Percentiles rank a stretch among this genome's conserved stretches.
Conservation (phyloP, 2,113 vertebrate species). For the Passer montanus region DNA sequence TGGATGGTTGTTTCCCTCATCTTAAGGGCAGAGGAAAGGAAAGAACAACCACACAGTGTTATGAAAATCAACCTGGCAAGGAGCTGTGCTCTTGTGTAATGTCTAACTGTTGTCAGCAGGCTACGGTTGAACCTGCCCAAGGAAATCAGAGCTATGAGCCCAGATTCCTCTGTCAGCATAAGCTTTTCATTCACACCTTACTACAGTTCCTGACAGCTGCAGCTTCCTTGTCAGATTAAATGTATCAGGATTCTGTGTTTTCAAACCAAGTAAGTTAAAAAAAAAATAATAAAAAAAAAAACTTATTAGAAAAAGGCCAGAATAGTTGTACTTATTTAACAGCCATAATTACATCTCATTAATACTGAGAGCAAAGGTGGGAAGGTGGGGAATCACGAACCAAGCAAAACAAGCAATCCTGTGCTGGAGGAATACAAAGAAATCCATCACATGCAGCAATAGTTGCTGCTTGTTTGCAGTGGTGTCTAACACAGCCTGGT, state of each 20-base stretch:
- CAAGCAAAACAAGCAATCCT: not conserved
- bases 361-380: not conserved
- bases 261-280: not conserved
- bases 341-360: not conserved
- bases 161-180: constrained; percentile 56
- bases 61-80: constrained; percentile 1
- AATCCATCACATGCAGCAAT: not conserved
- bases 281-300: not conserved
- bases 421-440: not conserved
- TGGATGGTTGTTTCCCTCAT: not conserved
- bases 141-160: constrained; percentile 49
- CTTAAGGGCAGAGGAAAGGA: not conserved
- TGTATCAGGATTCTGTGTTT: constrained; percentile 42
- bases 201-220: constrained; percentile 64
- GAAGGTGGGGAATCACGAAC: not conserved
- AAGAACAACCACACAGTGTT: constrained; percentile 1
- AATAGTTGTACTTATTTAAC: not conserved
- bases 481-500: not conserved
- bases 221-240: constrained; percentile 68
- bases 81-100: constrained; percentile 8
- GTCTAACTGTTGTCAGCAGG: constrained; percentile 13
- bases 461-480: not conserved
- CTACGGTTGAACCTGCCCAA: constrained; percentile 37
- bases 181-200: constrained; percentile 72
- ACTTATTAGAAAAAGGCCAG: constrained; percentile 2